Conservation (phyloP, 23 tunicate species). For the Styela plicata region DNA sequence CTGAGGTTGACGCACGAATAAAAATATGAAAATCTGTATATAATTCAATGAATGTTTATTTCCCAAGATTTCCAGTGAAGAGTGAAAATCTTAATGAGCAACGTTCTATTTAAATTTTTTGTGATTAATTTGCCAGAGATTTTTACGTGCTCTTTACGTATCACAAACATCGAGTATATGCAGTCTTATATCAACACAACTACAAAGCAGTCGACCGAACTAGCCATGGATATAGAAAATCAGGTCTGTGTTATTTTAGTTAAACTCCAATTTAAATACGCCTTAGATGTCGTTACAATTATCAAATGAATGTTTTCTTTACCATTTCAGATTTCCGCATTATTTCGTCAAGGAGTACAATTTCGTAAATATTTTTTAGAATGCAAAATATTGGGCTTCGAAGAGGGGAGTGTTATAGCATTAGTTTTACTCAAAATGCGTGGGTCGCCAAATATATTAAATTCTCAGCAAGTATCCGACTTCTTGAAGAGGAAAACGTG, state of each 20-base stretch:
- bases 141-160: background rate
- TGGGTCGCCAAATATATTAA: background rate
- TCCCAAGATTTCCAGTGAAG: too few species aligned
- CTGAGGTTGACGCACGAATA: too few species aligned
- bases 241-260: too few species aligned
- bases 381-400: background rate
- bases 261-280: too few species aligned
- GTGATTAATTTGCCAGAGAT: background rate
- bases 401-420: background rate
- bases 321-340: background rate
- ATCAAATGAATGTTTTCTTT: too few species aligned
- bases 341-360: background rate
- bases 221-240: background rate
- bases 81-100: too few species aligned
- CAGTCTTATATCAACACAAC: background rate
- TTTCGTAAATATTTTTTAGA: too few species aligned
- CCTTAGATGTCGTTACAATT: too few species aligned
- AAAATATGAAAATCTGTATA: too few species aligned
- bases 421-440: background rate
- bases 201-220: background rate
- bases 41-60: too few species aligned
- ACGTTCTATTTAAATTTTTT: too few species aligned
- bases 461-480: background rate
- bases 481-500: background rate
- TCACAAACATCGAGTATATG: background rate